phyloP scores from a whole-genome alignment of 2,888 invertebrate genomes.

The Drosophila mayaguana region DNA sequence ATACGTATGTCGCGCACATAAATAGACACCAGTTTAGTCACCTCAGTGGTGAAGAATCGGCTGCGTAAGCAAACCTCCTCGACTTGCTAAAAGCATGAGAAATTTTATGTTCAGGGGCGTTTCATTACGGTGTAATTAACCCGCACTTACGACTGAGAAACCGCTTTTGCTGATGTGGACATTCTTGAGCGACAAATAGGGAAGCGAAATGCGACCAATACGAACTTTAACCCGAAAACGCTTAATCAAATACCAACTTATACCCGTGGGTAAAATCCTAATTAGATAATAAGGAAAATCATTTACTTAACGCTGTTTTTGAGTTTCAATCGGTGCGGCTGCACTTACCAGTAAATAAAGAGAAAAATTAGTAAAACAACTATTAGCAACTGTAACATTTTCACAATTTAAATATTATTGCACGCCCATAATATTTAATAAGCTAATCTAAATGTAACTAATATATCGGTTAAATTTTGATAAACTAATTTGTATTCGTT shows the following conservation, averaged over 20 bases:
- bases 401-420: conserved; percentile 36
- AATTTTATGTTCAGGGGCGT: conserved; percentile 12
- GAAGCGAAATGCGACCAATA: conserved; percentile 93
- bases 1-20: conserved; percentile 93
- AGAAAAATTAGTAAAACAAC: conserved; percentile 72
- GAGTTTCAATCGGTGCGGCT: conserved; percentile 1
- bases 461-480: conserved; percentile 35
- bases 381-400: conserved; percentile 79
- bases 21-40: conserved; percentile 93
- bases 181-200: conserved; percentile 91
- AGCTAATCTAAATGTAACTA: conserved; percentile 18
- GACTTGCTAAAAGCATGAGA: conserved; percentile 88
- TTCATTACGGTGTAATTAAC: conserved; percentile 14
- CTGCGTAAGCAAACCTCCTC: conserved; percentile 94
- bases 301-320: conserved; percentile 18
- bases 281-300: conserved; percentile 16
- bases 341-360: conserved; percentile 81
- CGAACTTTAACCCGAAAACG: conserved; percentile 92
- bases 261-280: conserved; percentile 91
- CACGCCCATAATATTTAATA: conserved; percentile 29
- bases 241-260: conserved; percentile 92
- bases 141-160: conserved; percentile 89
- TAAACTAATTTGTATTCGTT: conserved; percentile 10
- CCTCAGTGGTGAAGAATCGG: conserved; percentile 94
- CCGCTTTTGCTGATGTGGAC: conserved; percentile 92